Conservation (phyloP, 2,113 vertebrate species). For the Hucho hucho region DNA sequence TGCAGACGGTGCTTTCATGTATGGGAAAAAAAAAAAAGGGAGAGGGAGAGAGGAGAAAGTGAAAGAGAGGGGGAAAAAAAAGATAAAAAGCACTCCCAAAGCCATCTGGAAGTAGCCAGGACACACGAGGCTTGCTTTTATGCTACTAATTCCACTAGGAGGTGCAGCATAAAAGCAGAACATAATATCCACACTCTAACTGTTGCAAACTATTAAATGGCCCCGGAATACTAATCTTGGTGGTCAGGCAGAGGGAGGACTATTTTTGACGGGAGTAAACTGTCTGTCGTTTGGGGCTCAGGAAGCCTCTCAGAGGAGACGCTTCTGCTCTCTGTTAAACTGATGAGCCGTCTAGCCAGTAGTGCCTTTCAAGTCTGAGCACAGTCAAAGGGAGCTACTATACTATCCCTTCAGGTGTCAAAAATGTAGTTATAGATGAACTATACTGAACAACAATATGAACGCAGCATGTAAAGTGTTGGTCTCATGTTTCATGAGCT, state of each 20-base stretch:
- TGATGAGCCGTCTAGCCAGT: conserved; percentile 38
- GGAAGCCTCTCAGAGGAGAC: conserved; percentile 31
- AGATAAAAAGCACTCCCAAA: conserved; percentile 79
- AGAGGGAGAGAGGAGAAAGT: background rate
- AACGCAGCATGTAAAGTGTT: too few relatives aligned
- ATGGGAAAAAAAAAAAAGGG: conserved; percentile 12
- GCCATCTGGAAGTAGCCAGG: conserved; percentile 80
- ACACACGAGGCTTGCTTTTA: conserved; percentile 78
- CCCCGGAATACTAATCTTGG: conserved; percentile 73
- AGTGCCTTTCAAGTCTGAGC: background rate
- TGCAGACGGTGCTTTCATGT: conserved; percentile 77
- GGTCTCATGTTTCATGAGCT: too few relatives aligned
- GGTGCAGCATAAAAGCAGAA: conserved; percentile 73
- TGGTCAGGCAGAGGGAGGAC: conserved; percentile 44
- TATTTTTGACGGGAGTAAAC: conserved; percentile 59
- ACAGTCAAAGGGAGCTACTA: background rate
- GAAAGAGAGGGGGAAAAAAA: conserved; percentile 1
- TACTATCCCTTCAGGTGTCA: background rate
- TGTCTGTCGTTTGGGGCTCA: conserved; percentile 34
- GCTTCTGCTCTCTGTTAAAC: conserved; percentile 18
- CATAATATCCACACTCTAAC: too few relatives aligned
- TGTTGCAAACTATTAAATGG: conserved; percentile 73
- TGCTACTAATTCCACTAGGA: conserved; percentile 76
- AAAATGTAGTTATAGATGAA: background rate
- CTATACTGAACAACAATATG: background rate